Base-by-base conservation (phyloP, 2,113 vertebrate genomes). In the Sarotherodon lohbergeri region DNA sequence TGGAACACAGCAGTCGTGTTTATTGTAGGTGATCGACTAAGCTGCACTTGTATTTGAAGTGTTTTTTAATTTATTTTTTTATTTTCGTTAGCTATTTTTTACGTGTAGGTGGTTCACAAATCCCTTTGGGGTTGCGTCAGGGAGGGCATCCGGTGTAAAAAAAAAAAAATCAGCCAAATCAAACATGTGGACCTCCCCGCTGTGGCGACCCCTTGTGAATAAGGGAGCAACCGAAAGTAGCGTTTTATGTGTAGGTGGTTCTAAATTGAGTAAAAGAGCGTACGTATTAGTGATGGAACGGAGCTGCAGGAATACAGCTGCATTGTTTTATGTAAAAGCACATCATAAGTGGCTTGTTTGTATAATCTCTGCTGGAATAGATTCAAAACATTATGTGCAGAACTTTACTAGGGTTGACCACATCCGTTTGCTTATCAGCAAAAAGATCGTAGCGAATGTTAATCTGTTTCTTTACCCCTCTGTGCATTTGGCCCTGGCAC, bases 41-140 rank as follows among this genome's bases (percentile, higher is more conserved):
- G 80, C 55, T 34, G 80, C 71, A 86, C 89, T 94, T 89, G 24
- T 39, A 36, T 22, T 19, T 80, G 12, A 81, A 94, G 93, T 68
- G 10, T 16, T 16, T 84, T 79, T 82, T 13, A 32, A 48, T 76
- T 52, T 89, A 80, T 85, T 83, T 27, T 27, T 73, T 24, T 9
- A 43, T 73, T 36, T 5, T 68, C 0, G 1, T 46, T 36, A 43
- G 13, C 16, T 29, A 29, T 81, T 87, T 83, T 87, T 63, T 83
- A 39, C 73, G 9, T 84, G 81, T 91, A 93, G 83, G 68, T 48
- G 41, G 41, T 76, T 76, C 68, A 24, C 68, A 76, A 76, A 48
- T 76, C 27, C 41, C 68, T 48, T 76, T 48, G 68, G 68, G 68
- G 68, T 76, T 48, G 68, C 14, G 41, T 76, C 41, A 48, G 68